These are phyloP conservation scores for Alloplasta piceator DNA, from an alignment of 2,888 invertebrate species.

Conservation along the genomic window DNA sequence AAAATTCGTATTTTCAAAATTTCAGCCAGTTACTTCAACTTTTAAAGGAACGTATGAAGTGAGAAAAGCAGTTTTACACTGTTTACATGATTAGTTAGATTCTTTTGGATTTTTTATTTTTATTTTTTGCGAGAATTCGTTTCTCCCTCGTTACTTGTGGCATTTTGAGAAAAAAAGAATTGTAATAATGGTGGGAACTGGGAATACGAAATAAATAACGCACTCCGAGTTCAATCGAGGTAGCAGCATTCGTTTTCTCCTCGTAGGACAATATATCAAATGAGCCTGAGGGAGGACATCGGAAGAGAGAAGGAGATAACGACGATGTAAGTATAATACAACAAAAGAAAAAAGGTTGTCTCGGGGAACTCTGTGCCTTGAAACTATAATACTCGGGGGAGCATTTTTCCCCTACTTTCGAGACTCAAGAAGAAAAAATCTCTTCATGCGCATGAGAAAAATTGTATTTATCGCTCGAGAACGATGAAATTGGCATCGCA, in stretches of 20 bases:
- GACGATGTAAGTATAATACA: background rate
- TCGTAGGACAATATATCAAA: no score
- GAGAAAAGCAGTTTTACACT: no score
- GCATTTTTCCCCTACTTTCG: background rate
- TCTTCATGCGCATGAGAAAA: background rate
- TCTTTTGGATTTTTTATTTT: background rate
- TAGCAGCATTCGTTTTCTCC: conserved; percentile 8
- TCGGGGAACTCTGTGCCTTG: no score
- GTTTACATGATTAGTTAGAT: no score
- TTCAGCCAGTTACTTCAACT: no score
- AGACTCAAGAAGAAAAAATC: background rate
- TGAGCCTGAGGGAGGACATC: background rate
- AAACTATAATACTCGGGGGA: background rate
- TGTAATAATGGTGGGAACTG: conserved; percentile 17
- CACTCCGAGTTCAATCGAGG: conserved; percentile 22
- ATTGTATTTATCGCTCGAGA: conserved; percentile 11
- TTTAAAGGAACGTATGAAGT: no score
- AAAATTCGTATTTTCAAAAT: no score
- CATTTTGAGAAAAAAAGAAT: background rate
- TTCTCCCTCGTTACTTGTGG: background rate
- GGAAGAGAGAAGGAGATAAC: background rate
- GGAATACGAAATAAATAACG: conserved; percentile 48
- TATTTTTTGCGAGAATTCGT: background rate
- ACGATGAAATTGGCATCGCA: background rate
- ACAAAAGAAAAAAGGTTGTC: background rate